Percentiles rank a stretch among this genome's conserved stretches.
Evolutionary conservation across 2,113 vertebrate species (phyloP).

Genomic region (Arothron firmamentum): DNA sequence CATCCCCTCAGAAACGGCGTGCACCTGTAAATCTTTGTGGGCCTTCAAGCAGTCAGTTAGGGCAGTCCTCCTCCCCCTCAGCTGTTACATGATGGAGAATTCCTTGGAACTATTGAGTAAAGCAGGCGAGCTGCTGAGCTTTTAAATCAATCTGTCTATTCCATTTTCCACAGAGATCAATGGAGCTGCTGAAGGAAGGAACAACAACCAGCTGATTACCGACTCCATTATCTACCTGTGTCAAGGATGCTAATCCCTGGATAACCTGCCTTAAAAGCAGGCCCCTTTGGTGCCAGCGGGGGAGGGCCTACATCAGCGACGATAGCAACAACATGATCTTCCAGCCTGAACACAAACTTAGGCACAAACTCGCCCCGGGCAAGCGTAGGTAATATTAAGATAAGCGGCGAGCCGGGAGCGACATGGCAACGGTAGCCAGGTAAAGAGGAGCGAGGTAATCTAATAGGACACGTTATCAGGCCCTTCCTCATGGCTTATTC

Average conservation of each 20-base stretch:
- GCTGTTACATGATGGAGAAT: slow-evolving; percentile 43
- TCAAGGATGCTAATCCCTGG: slow-evolving; percentile 22
- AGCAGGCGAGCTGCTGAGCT: slow-evolving; percentile 58
- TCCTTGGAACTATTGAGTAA: slow-evolving; percentile 61
- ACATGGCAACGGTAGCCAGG: slow-evolving; percentile 64
- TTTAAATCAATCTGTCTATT: slow-evolving; percentile 71
- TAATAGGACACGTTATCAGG: slow-evolving; percentile 71
- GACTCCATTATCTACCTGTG: slow-evolving; percentile 19
- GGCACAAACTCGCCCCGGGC: slow-evolving; percentile 1
- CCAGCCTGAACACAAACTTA: slow-evolving; percentile 28
- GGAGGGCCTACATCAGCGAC: not conserved
- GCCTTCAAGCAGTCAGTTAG: slow-evolving; percentile 38
- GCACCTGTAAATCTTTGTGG: slow-evolving; percentile 2
- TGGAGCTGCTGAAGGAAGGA: slow-evolving; percentile 50
- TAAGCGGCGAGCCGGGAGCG: slow-evolving; percentile 37
- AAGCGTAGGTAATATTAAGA: slow-evolving; percentile 38
- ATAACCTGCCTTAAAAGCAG: not conserved
- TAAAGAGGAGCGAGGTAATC: slow-evolving; percentile 65
- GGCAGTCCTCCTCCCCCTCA: slow-evolving; percentile 40
- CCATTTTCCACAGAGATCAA: slow-evolving; percentile 65
- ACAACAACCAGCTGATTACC: slow-evolving; percentile 3
- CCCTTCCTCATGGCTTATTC: slow-evolving; percentile 74
- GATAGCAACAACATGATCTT: slow-evolving; percentile 15
- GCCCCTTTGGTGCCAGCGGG: slow-evolving; percentile 7
- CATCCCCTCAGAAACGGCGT: slow-evolving; percentile 1